Base-by-base conservation (phyloP, 2,888 invertebrate genomes). In the Drosophila robusta region DNA sequence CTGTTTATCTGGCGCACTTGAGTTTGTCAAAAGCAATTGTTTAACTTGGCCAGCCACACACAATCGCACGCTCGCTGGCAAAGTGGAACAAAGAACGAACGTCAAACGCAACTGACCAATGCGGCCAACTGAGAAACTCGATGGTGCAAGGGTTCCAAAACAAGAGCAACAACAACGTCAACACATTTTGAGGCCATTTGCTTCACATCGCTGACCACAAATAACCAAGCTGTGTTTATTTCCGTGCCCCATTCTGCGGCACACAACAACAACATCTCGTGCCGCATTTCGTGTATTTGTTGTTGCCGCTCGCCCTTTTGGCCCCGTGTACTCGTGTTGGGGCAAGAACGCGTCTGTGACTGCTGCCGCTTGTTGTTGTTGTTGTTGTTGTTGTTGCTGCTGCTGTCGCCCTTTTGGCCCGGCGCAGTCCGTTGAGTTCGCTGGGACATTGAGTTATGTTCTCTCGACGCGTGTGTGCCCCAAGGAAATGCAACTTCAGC, bases 131-230 rank as follows among this genome's bases (percentile, higher is more conserved):
- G 41, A 44, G 42, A 46, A 74, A 47, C 46, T 58, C 63, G 54
- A 58, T 61, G 50, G 46, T 7, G 60, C 42, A 50, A 50, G 56
- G 42, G 34, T 47, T 29, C 29, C 18, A 18, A 32, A 57, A 50
- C 54, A 58, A 51, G 26, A 50, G 11, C 38, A 34, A 22, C 42
- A 66, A 29, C 29, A 29, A 29, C 9, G 65, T 45, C 51, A 61
- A 60, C 65, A 54, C 73, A 70, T 76, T 84, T 83, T 78, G 81
- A 78, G 81, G 81, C 79, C 83, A 83, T 83, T 83, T 87, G 85
- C 81, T 81, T 74, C 79, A 76, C 83, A 78, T 84, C 85, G 83
- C 85, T 83, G 83, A 70, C 87, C 83, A 87, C 83, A 83, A 83
- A 83, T 87, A 83, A 84, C 79, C 81, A 72, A 81, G 78, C 85